Evolutionary conservation across 92 coral and sea anemone species (phyloP).

Genomic region (Palythoa heliodiscus): DNA sequence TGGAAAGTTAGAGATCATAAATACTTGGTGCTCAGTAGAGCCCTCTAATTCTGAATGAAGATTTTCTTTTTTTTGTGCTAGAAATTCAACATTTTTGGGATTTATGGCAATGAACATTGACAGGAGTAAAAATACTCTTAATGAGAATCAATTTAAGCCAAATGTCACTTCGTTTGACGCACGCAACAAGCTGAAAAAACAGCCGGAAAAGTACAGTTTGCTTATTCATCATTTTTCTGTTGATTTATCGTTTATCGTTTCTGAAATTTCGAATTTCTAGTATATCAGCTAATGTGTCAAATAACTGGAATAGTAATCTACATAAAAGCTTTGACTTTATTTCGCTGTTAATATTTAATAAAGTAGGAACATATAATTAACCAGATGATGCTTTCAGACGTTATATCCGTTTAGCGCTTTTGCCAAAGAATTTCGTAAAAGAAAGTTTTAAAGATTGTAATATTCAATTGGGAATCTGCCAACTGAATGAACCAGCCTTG

Average conservation of each 20-base stretch:
- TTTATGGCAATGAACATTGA: background rate
- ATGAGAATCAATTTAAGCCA: background rate
- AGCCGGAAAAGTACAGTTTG: background rate
- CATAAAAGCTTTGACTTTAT: background rate
- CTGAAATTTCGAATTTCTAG: background rate
- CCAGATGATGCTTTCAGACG: no score
- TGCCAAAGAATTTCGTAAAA: no score
- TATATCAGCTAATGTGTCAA: no score
- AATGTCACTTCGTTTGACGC: background rate
- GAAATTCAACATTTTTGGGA: background rate
- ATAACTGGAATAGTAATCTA: background rate
- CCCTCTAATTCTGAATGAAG: background rate
- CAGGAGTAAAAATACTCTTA: background rate
- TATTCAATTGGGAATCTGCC: no score
- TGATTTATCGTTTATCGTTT: background rate
- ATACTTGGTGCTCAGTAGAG: no score
- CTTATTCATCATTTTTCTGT: background rate
- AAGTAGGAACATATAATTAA: no score
- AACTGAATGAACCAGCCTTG: no score
- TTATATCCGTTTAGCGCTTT: no score
- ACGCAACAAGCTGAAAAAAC: background rate
- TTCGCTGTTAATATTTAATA: background rate
- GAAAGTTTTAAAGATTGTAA: no score
- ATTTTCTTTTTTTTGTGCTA: background rate
- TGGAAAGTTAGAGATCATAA: background rate